phyloP scores from a whole-genome alignment of 2,797 vertebrate genomes.

The Nyctibius grandis region DNA sequence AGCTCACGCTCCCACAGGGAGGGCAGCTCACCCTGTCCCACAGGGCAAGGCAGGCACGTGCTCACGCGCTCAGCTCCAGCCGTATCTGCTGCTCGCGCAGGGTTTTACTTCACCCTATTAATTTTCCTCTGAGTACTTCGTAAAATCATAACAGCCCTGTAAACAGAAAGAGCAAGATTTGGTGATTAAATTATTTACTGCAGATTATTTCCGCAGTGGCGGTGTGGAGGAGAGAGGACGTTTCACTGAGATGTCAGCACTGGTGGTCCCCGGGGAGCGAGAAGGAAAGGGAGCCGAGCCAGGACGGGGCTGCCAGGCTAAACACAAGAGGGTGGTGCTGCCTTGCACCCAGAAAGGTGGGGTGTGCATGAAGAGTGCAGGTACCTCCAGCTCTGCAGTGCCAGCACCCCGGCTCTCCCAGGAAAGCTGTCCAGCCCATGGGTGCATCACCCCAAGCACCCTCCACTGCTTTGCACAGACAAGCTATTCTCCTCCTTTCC shows the following conservation, averaged over 20 bases:
- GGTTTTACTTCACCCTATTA: not conserved
- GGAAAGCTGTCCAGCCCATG: not conserved
- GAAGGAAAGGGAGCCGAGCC: not conserved
- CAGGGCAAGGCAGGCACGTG: not conserved
- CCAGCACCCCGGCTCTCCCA: not conserved
- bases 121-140: not conserved
- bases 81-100: not conserved
- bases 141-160: not conserved
- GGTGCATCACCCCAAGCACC: not conserved
- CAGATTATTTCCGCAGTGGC: not conserved
- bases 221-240: not conserved
- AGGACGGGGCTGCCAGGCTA: not conserved
- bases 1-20: rapidly evolving
- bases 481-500: not conserved
- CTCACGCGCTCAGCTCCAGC: not conserved
- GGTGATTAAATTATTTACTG: not conserved
- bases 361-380: not conserved
- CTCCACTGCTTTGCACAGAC: not conserved
- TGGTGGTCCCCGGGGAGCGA: not conserved
- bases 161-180: not conserved
- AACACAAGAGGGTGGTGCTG: not conserved
- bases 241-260: not conserved
- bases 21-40: rapidly evolving
- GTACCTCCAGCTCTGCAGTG: not conserved
- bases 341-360: rapidly evolving